phyloP scores from a whole-genome alignment of 1,140 invertebrate genomes.

The Listronotus oregonensis region DNA sequence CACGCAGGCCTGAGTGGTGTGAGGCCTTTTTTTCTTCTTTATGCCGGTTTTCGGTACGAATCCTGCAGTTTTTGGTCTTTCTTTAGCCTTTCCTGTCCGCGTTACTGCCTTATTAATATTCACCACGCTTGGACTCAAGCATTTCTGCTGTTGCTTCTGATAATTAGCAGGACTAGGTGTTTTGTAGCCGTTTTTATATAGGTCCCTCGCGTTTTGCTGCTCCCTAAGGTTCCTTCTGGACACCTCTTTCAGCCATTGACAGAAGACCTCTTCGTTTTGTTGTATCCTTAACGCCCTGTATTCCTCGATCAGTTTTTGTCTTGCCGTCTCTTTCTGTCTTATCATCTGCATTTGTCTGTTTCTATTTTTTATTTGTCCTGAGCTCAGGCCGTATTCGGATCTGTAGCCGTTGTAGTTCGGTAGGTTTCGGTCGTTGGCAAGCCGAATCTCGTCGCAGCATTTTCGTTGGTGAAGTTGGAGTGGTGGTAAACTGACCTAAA shows the following conservation, averaged over 20 bases:
- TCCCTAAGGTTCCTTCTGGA: constrained; percentile 37
- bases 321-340: constrained; percentile 43
- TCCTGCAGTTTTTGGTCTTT: constrained; percentile 47
- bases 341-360: constrained; percentile 43
- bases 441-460: constrained; percentile 49
- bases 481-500: constrained; percentile 40
- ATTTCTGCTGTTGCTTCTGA: neutral
- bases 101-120: constrained; percentile 14
- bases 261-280: constrained; percentile 54
- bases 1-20: constrained; percentile 39
- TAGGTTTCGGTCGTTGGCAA: constrained; percentile 41
- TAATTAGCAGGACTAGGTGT: neutral
- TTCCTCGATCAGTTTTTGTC: constrained; percentile 47
- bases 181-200: constrained; percentile 22
- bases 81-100: constrained; percentile 29
- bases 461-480: constrained; percentile 48
- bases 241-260: constrained; percentile 52
- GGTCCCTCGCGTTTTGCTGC: constrained; percentile 27
- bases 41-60: constrained; percentile 33
- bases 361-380: constrained; percentile 45
- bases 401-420: constrained; percentile 50
- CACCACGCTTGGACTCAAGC: constrained; percentile 11
- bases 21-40: constrained; percentile 32
- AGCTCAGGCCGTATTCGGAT: constrained; percentile 54
- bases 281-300: constrained; percentile 47